Conservation (phyloP, 1,140 invertebrate genomes). For the Macrocentrus cingulum region DNA sequence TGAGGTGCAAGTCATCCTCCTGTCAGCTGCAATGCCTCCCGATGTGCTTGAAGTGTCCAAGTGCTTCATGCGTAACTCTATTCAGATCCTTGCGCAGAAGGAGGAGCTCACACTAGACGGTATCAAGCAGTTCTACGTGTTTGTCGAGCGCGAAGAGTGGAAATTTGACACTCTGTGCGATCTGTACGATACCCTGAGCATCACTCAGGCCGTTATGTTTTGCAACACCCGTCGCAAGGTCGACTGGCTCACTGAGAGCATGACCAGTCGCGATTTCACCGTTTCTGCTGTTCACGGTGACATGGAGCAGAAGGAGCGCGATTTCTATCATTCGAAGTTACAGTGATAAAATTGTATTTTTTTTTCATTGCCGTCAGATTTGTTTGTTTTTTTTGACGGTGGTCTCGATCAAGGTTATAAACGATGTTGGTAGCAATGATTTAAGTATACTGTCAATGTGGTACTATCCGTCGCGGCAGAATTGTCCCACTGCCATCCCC, state of each 20-base stretch:
- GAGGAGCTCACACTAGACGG: conserved; percentile 99
- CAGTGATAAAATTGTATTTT: too few species aligned
- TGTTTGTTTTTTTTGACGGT: too few species aligned
- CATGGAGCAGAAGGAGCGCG: conserved; percentile 97
- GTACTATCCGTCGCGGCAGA: too few species aligned
- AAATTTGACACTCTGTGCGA: conserved; percentile 97
- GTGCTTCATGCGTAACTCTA: conserved; percentile 95
- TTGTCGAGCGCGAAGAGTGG: conserved; percentile 96
- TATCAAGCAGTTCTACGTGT: conserved; percentile 98
- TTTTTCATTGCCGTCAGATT: too few species aligned
- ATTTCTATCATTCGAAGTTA: too few species aligned
- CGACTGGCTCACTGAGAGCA: conserved; percentile 94
- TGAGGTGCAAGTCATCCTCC: conserved; percentile 93
- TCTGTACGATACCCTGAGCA: conserved; percentile 96
- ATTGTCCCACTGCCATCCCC: too few species aligned
- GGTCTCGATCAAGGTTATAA: too few species aligned
- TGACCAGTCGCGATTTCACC: conserved; percentile 93
- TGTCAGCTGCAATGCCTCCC: conserved; percentile 96
- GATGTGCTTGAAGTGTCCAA: conserved; percentile 98
- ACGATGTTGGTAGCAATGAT: too few species aligned
- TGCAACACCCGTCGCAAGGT: conserved; percentile 99
- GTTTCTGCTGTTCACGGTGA: conserved; percentile 99
- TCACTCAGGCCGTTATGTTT: conserved; percentile 99
- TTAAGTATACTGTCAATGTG: too few species aligned
- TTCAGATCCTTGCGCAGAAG: conserved; percentile 96